Evolutionary conservation across 2,113 vertebrate species (phyloP).

Genomic region (Anoura caudifer): DNA sequence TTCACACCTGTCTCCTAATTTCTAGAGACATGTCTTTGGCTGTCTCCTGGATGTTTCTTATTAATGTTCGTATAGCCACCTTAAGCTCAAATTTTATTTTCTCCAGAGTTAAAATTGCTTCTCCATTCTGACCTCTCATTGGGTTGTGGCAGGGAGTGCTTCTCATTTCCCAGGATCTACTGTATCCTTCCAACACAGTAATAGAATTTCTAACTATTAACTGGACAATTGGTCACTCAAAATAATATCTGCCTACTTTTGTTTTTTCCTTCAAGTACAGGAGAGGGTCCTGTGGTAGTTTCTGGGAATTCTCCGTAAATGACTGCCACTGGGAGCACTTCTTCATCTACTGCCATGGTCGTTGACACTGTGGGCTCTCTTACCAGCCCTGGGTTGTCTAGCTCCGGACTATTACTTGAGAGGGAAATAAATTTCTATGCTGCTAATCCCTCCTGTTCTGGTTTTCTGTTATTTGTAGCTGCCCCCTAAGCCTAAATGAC

Average conservation of each 20-base stretch:
- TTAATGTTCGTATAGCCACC: background rate
- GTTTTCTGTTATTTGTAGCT: background rate
- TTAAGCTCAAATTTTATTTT: background rate
- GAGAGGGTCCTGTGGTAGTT: background rate
- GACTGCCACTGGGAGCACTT: background rate
- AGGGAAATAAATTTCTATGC: background rate
- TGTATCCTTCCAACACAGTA: background rate
- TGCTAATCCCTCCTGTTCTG: background rate
- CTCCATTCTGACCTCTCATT: background rate
- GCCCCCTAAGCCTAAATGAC: background rate
- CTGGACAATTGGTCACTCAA: background rate
- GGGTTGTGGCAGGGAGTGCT: background rate
- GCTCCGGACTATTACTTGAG: background rate
- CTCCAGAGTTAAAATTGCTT: background rate
- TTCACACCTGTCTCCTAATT: background rate
- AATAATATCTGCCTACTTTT: background rate
- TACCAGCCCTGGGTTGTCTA: background rate
- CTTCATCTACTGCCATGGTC: background rate
- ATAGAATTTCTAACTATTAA: background rate
- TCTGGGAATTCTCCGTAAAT: background rate
- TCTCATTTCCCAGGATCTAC: background rate
- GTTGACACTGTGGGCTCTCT: rapidly evolving
- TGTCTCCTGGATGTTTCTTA: background rate
- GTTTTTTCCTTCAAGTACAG: no score
- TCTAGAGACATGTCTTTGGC: background rate